These are phyloP conservation scores for Dendroctonus ponderosae DNA, from an alignment of 1,140 invertebrate genomes.

Conservation along the genomic window DNA sequence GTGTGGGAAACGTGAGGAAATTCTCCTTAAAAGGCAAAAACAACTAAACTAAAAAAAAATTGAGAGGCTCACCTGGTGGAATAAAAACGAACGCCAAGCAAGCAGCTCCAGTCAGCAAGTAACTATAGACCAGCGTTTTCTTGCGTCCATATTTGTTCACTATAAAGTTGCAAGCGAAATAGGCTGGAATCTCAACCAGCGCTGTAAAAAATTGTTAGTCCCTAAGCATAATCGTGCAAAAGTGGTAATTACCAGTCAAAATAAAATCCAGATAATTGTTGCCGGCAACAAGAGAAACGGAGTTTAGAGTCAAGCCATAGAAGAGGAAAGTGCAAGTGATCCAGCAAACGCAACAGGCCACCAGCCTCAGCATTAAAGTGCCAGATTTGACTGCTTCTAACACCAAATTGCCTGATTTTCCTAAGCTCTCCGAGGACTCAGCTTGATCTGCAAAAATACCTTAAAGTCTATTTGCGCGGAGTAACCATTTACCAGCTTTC, in stretches of 20 bases:
- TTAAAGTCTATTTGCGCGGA: neutral
- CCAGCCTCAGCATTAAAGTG: conserved; percentile 60
- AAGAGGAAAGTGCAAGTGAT: conserved; percentile 70
- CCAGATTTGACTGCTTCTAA: conserved; percentile 57
- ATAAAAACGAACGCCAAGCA: conserved; percentile 45
- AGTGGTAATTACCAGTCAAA: conserved; percentile 51
- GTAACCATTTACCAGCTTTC: neutral
- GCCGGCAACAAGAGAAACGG: conserved; percentile 72
- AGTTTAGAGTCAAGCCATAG: conserved; percentile 78
- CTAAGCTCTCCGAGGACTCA: conserved; percentile 9
- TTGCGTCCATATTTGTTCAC: conserved; percentile 65
- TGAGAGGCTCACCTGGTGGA: conserved; percentile 34
- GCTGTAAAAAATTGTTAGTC: conserved; percentile 41
- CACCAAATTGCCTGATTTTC: conserved; percentile 42
- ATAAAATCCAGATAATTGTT: conserved; percentile 70
- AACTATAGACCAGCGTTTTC: conserved; percentile 58
- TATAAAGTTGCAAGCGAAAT: conserved; percentile 63
- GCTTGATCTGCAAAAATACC: conserved; percentile 3
- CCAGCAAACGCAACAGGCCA: conserved; percentile 68
- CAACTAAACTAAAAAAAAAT: no score
- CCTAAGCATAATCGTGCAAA: neutral
- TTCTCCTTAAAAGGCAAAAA: no score
- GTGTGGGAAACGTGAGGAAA: no score
- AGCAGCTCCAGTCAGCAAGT: conserved; percentile 60
- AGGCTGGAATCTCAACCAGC: conserved; percentile 70